Conservation (phyloP, 2,113 vertebrate species). For the Dolichotis patagonum region DNA sequence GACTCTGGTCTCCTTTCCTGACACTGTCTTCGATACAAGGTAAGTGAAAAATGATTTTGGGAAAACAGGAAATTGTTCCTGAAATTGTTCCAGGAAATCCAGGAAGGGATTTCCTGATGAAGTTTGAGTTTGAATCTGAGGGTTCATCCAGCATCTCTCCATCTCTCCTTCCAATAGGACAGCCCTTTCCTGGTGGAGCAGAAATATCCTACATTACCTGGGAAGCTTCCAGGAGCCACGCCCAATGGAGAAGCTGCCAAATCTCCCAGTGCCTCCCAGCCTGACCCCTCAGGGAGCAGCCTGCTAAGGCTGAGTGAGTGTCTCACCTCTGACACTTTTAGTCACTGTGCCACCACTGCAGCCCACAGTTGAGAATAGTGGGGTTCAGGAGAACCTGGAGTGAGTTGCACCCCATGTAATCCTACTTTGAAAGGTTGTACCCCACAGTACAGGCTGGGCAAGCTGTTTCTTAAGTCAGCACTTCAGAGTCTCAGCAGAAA, state of each 20-base stretch:
- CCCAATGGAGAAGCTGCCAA: constrained; percentile 89
- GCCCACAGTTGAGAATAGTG: not conserved
- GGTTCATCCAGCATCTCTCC: not conserved
- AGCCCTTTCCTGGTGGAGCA: constrained; percentile 82
- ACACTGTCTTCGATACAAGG: not conserved
- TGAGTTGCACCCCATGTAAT: not conserved
- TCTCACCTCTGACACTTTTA: not conserved
- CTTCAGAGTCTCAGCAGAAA: not conserved
- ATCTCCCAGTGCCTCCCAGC: constrained; percentile 75
- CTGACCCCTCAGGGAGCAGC: constrained; percentile 61
- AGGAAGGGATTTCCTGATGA: not conserved
- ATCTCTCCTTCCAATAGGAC: constrained; percentile 79
- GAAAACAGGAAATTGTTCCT: not conserved
- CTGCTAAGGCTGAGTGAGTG: constrained; percentile 89
- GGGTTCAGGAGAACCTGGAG: not conserved
- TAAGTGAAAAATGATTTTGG: not conserved
- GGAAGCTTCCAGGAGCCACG: constrained; percentile 86
- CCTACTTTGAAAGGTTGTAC: not conserved
- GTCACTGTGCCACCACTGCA: not conserved
- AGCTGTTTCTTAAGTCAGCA: not conserved
- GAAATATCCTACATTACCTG: constrained; percentile 91
- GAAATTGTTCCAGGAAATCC: not conserved
- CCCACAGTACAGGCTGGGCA: not conserved
- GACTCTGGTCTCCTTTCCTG: not conserved
- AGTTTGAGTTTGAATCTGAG: not conserved